These are phyloP conservation scores for Asteroscopus sphinx DNA, from an alignment of 2,888 invertebrate species.

Conservation along the genomic window DNA sequence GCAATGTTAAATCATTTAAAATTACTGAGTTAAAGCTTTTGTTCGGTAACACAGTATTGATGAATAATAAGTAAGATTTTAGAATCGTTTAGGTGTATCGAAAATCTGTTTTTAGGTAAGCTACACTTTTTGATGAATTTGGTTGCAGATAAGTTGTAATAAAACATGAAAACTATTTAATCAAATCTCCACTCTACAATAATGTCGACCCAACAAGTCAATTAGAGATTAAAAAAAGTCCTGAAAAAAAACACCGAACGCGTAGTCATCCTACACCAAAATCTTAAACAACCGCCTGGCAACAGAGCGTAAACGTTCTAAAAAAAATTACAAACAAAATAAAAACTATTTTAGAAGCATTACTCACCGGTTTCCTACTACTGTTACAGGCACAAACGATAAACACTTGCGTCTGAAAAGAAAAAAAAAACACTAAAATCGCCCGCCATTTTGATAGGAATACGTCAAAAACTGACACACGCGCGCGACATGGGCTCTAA, in stretches of 20 bases:
- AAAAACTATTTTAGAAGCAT: slow-evolving; percentile 55
- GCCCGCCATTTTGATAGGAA: slow-evolving; percentile 54
- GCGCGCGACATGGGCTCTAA: slow-evolving; percentile 39
- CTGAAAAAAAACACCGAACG: slow-evolving; percentile 27
- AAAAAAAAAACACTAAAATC: slow-evolving; percentile 44
- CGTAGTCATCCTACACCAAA: slow-evolving; percentile 20
- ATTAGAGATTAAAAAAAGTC: slow-evolving; percentile 46
- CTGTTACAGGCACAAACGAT: slow-evolving; percentile 44
- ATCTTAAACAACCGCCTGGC: slow-evolving; percentile 31
- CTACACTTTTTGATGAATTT: no score
- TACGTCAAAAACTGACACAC: slow-evolving; percentile 49
- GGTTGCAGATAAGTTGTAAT: slow-evolving; percentile 1
- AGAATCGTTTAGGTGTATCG: no score
- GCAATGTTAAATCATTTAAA: not conserved
- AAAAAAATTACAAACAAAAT: slow-evolving; percentile 56
- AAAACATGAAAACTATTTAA: slow-evolving; percentile 29
- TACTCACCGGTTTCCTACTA: slow-evolving; percentile 55
- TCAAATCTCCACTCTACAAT: not conserved
- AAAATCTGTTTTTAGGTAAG: no score
- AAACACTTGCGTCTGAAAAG: slow-evolving; percentile 31
- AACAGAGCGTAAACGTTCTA: slow-evolving; percentile 41
- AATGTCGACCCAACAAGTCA: slow-evolving; percentile 30
- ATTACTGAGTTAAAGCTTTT: not conserved
- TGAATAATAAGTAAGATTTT: no score
- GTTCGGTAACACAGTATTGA: no score